These are phyloP conservation scores for Cephus spinipes DNA, from an alignment of 2,888 invertebrate species.

Conservation along the genomic window DNA sequence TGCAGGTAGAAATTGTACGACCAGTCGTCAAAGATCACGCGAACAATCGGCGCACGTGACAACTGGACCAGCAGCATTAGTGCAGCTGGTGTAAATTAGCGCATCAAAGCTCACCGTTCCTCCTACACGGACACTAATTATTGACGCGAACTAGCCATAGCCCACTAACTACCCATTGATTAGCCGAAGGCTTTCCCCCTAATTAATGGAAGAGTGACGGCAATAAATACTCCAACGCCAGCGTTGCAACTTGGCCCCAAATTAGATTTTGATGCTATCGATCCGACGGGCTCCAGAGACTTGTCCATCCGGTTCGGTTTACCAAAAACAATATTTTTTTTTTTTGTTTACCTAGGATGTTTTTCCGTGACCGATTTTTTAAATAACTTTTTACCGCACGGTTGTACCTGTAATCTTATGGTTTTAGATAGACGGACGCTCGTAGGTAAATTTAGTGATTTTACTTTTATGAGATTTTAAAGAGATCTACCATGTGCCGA, in stretches of 20 bases:
- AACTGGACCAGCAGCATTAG: constrained; percentile 40
- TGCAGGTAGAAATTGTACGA: neutral
- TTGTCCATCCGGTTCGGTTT: neutral
- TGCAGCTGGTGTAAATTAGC: constrained; percentile 58
- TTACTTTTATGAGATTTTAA: neutral
- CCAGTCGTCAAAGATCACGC: constrained; percentile 14
- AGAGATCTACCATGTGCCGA: neutral
- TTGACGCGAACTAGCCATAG: constrained; percentile 58
- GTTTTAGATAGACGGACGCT: neutral
- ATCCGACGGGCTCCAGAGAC: neutral
- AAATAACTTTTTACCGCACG: neutral
- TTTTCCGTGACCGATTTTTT: neutral
- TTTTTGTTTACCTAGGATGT: neutral
- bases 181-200: constrained; percentile 55
- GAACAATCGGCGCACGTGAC: constrained; percentile 42
- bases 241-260: neutral
- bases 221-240: neutral
- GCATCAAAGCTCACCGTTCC: constrained; percentile 50
- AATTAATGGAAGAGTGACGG: constrained; percentile 59
- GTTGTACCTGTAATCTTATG: neutral
- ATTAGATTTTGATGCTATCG: constrained; percentile 1
- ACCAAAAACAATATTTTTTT: neutral
- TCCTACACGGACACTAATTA: constrained; percentile 56
- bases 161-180: constrained; percentile 63
- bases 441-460: neutral